Base-by-base conservation (phyloP, 1,140 invertebrate genomes). In the Drosophila aff. region DNA sequence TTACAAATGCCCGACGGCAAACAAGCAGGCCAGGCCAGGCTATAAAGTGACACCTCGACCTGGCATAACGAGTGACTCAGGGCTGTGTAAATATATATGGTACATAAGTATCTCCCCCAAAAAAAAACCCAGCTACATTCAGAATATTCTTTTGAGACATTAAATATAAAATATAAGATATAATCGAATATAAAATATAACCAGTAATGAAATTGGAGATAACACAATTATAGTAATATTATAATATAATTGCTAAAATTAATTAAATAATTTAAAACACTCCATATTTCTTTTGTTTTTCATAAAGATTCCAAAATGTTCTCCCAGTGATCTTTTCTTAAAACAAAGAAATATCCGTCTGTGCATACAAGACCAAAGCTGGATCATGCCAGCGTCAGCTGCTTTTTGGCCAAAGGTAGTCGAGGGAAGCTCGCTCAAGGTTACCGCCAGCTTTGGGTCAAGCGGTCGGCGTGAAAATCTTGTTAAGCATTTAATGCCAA, bases 401-500 rank as follows among this genome's bases (percentile, higher is more conserved):
- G 60, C 28, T 28, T 46, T 58, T 64, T 49, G 59, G 43, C 18
- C 46, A 66, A 41, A 49, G 28, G 28, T 16, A 55, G 31, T 33
- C 46, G 33, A n/a, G 26, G 26, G 44, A 66, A 64, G 62, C 21
- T 28, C 46, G 47, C 64, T 76, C 82, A 85, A 85, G 82, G 82
- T 78, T 86, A 69, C 73, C 63, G 44, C 60, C 78, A 68, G 66
- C 83, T 77, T 87, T 79, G 76, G 84, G 83, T 79, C 82, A 86
- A 62, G 40, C 38, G 28, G 73, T 43, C 79, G 83, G 49, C 86
- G 84, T 84, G 84, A 87, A 84, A 87, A 81, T 81, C 76, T 81
- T 89, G 81, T 87, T 65, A 62, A 76, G 79, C 83, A 89, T 89
- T 87, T 81, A 87, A 89, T 82, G 84, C 84, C 84, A 89, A 84